Percentiles rank a stretch among this genome's conserved stretches.
phyloP scores from a whole-genome alignment of 2,888 invertebrate genomes.

The Philaethria dido region DNA sequence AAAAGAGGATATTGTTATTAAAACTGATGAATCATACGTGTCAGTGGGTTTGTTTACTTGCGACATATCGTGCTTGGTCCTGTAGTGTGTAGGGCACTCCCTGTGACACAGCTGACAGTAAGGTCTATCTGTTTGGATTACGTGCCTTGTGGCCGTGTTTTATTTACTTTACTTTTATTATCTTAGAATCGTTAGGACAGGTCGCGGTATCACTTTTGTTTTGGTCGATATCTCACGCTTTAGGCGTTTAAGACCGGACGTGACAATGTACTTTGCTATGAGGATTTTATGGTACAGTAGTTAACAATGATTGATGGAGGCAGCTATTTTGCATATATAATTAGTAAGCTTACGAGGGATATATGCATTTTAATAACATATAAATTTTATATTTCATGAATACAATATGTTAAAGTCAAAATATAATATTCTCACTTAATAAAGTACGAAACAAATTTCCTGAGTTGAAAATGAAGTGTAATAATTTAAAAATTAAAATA shows the following conservation, averaged over 20 bases:
- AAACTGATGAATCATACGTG: constrained; percentile 51
- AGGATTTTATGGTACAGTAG: constrained; percentile 32
- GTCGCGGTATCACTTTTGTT: constrained; percentile 51
- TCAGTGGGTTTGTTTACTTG: constrained; percentile 48
- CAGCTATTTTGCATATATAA: constrained; percentile 17
- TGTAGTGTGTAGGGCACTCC: constrained; percentile 47
- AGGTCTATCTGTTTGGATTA: constrained; percentile 74
- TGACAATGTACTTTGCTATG: constrained; percentile 43
- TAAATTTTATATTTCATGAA: constrained; percentile 6
- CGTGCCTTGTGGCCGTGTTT: constrained; percentile 62
- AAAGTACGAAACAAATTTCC: constrained; percentile 11
- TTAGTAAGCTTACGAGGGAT: not conserved
- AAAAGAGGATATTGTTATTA: constrained; percentile 46
- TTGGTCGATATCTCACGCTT: constrained; percentile 42
- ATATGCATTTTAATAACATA: not conserved
- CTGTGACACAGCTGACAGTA: constrained; percentile 58
- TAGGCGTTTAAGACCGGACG: constrained; percentile 39
- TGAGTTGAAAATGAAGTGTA: constrained; percentile 15
- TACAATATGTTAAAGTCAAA: not conserved
- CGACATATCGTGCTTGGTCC: constrained; percentile 21
- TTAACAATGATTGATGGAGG: constrained; percentile 12
- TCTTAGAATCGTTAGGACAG: constrained; percentile 56
- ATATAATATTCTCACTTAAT: constrained; percentile 9
- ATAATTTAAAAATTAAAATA: constrained; percentile 21
- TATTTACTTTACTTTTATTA: constrained; percentile 57